Evolutionary conservation across 2,797 vertebrate species (phyloP), one percentile per base, ranked within the genome.

Genomic region (Poeciliopsis presidionis): DNA sequence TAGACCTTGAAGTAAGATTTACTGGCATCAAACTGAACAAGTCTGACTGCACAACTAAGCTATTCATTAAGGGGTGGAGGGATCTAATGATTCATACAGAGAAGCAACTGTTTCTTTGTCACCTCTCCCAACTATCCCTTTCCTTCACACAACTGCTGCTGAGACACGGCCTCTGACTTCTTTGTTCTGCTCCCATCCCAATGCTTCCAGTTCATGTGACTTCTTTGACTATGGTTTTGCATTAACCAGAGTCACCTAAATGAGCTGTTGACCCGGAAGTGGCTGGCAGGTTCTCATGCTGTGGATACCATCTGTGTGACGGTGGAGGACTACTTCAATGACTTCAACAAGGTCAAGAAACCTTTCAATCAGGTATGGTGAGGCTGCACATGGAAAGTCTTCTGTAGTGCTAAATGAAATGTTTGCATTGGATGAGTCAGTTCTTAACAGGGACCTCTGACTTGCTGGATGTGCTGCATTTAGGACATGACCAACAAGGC

Each of bases 261-360:
- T 25, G 98, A 98, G 72, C 91, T 99, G 86, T 93, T 99, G 95
- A 99, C 98, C 1, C 97, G 96, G 93, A 99, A 99, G 92, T 99
- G 98, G 98, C 90, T 99, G 74, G 86, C 72, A 0, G 98, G 97
- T 1, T 97, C 96, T 39, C 98, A 98, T 25, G 97, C 98, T 0
- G 97, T 99, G 49, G 98, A 98, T 87, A 99, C 97, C 61, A 98
- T 99, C 93, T 99, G 98, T 88, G 98, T 99, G 90, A 99, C 98
- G 0, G 96, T 99, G 82, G 98, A 99, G 87, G 98, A 99, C 91
- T 99, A 99, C 92, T 99, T 99, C 92, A 98, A 97, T 47, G 98
- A 99, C 92, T 99, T 99, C 88, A 96, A 98, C 91, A 98, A 95
- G 90, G 98, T 99, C 89, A 99, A 99, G 92, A 98, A 96, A 74